Conservation (phyloP, 2,113 vertebrate species). For the Typhlomys cinereus region DNA sequence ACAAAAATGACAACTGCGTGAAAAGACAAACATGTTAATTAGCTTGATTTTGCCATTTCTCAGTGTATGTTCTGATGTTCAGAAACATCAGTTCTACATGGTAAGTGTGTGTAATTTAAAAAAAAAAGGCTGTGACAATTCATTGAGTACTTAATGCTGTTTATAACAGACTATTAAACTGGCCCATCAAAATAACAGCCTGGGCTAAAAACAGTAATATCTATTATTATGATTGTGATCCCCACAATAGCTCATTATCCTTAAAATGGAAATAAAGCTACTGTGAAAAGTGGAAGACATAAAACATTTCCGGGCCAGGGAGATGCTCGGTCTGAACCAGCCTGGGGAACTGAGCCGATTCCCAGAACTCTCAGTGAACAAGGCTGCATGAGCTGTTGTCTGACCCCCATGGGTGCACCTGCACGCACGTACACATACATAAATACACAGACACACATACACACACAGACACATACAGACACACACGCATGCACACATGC, state of each 20-base stretch:
- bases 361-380: no score
- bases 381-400: no score
- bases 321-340: no score
- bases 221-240: background rate
- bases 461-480: no score
- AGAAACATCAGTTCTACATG: background rate
- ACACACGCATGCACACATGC: no score
- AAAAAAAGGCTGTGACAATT: background rate
- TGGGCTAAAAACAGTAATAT: background rate
- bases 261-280: slow-evolving; percentile 34
- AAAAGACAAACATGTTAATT: background rate
- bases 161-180: background rate
- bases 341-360: no score
- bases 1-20: background rate
- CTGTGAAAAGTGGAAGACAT: slow-evolving; percentile 15
- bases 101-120: background rate
- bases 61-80: background rate
- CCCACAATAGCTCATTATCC: background rate
- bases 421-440: no score
- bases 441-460: no score
- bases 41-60: background rate
- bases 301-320: no score
- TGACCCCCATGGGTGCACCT: no score
- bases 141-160: background rate
- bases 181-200: background rate